phyloP scores from a whole-genome alignment of 2,888 invertebrate species.

The Tineola bisselliella region DNA sequence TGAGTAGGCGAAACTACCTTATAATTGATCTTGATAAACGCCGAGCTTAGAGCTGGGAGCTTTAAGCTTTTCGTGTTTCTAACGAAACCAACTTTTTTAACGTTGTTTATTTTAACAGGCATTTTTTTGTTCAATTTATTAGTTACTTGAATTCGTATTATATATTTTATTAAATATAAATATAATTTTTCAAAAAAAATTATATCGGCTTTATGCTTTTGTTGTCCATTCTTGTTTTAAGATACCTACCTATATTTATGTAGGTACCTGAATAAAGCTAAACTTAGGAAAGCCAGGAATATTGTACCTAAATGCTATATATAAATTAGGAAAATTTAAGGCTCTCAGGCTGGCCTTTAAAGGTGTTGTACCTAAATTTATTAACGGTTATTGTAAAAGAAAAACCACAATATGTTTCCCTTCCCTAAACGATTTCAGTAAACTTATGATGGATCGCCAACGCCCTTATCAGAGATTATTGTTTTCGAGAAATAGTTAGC shows the following conservation, averaged over 20 bases:
- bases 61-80: background rate
- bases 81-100: background rate
- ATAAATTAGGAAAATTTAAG: too few species aligned
- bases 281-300: too few species aligned
- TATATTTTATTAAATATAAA: background rate
- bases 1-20: conserved; percentile 9
- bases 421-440: conserved; percentile 5
- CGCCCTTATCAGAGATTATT: conserved; percentile 17
- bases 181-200: background rate
- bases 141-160: too few species aligned
- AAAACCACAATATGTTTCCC: background rate
- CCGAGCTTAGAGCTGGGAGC: background rate
- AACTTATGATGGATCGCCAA: conserved; percentile 31
- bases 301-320: too few species aligned
- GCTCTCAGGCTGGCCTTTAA: too few species aligned
- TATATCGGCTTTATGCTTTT: too few species aligned
- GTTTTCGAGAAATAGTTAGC: conserved; percentile 16
- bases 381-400: background rate
- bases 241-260: too few species aligned
- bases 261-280: too few species aligned
- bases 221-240: too few species aligned
- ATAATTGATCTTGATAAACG: conserved; percentile 13
- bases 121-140: background rate
- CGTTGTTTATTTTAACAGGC: background rate
- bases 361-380: background rate